Base-by-base conservation (phyloP, 2,797 vertebrate genomes). In the Hephaestus fuliginosus region DNA sequence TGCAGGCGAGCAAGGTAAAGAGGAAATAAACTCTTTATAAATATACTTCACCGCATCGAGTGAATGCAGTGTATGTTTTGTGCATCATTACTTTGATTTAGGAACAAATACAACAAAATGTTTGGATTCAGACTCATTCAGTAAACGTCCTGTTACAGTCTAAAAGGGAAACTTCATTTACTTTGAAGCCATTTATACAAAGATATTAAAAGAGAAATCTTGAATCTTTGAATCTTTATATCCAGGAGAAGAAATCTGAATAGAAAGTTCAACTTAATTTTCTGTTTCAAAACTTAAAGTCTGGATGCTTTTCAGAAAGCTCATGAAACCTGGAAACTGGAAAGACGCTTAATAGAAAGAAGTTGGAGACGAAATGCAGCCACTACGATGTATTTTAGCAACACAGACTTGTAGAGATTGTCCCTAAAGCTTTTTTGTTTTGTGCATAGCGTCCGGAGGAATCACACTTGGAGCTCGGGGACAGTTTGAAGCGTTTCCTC, bases 381-480 rank as follows among this genome's bases (percentile, higher is more conserved):
- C 39, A 15, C 10, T 13, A 1, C 36, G 1, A 2, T 15, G 10
- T 41, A 12, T 41, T 60, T 41, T 15, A 58, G 3, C 10, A 18
- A 1, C 51, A 2, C 56, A 18, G 12, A 13, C 22, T 18, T 13
- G 33, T 6, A 62, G 17, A 20, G 11, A 55, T 51, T 5, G 14
- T 25, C 14, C 28, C 20, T 52, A 12, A 36, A 68, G 51, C 30
- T 30, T 2, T 7, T 70, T 25, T 25, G 43, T 77, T 62, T 44
- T 51, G 25, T 12, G 8, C 12, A 15, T 17, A 10, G 51, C 33
- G 9, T 17, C 33, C 43, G 69, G 73, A 56, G 44, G 58, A 73
- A 56, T 70, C 25, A 14, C 1, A 3, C 53, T 25, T 15, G 7
- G 73, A 69, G 65, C 85, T 73, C 53, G 8, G 81, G 64, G 74